Conservation (phyloP, 2,888 invertebrate genomes). For the Clivina fossor region DNA sequence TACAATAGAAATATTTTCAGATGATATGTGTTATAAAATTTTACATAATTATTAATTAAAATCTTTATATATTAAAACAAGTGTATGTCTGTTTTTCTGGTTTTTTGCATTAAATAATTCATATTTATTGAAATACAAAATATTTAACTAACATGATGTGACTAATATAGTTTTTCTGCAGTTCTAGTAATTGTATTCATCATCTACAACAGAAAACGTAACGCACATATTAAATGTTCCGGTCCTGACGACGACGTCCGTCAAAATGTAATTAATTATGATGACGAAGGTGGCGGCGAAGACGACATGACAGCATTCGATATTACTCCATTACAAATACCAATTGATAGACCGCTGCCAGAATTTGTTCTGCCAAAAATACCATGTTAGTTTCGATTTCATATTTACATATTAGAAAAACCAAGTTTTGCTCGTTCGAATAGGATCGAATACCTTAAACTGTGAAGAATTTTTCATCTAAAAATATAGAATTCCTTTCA, state of each 20-base stretch:
- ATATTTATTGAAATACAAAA: too few species aligned
- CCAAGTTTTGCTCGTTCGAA: too few species aligned
- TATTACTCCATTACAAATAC: conserved; percentile 95
- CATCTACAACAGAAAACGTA: conserved; percentile 91
- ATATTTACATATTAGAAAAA: too few species aligned
- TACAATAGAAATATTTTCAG: too few species aligned
- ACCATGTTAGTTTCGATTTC: conserved; percentile 61
- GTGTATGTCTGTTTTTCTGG: too few species aligned
- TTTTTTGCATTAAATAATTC: too few species aligned
- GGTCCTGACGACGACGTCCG: conserved; percentile 98
- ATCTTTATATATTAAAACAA: too few species aligned
- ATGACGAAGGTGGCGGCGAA: conserved; percentile 98
- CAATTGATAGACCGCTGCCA: conserved; percentile 85
- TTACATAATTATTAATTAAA: too few species aligned
- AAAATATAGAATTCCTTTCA: too few species aligned
- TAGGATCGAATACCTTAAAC: too few species aligned
- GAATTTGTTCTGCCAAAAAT: conserved; percentile 80
- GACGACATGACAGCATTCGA: conserved; percentile 99
- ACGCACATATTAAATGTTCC: conserved; percentile 92
- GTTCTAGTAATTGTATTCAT: conserved; percentile 94
- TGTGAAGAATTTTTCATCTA: too few species aligned
- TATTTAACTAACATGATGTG: not conserved
- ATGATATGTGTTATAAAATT: too few species aligned
- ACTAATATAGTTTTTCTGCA: conserved; percentile 53
- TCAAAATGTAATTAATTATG: conserved; percentile 98